phyloP scores from a whole-genome alignment of 2,888 invertebrate genomes.

The Phengaris arion region DNA sequence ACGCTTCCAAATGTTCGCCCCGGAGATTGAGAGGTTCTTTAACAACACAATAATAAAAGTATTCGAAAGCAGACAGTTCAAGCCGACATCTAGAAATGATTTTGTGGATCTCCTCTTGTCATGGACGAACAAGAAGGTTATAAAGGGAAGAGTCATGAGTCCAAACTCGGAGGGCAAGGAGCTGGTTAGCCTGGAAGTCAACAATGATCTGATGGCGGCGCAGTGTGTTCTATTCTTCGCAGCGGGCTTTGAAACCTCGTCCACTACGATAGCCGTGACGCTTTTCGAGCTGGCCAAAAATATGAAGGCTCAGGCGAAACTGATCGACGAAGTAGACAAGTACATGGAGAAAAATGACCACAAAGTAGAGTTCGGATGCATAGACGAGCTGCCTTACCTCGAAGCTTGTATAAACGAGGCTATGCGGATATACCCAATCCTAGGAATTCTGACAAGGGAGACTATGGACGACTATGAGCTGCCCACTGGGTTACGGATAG shows the following conservation, averaged over 20 bases:
- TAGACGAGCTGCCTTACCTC: constrained; percentile 51
- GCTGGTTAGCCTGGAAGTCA: constrained; percentile 48
- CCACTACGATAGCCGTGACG: constrained; percentile 47
- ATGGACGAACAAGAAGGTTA: constrained; percentile 46
- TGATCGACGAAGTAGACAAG: constrained; percentile 50
- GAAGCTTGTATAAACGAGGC: constrained; percentile 55
- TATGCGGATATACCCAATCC: constrained; percentile 56
- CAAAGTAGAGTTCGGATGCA: constrained; percentile 50
- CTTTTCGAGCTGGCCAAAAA: constrained; percentile 55
- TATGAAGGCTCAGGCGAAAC: constrained; percentile 43
- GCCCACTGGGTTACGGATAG: constrained; percentile 52
- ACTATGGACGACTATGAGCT: constrained; percentile 55
- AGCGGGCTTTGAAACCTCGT: constrained; percentile 59
- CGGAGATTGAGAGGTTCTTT: constrained; percentile 48
- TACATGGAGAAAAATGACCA: constrained; percentile 44
- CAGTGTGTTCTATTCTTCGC: constrained; percentile 74
- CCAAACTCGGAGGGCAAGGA: constrained; percentile 42
- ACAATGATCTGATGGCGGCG: constrained; percentile 67
- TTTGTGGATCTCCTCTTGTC: constrained; percentile 56
- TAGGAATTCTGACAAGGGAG: constrained; percentile 54
- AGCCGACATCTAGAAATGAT: constrained; percentile 50
- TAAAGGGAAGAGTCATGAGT: constrained; percentile 51
- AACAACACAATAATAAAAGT: constrained; percentile 44
- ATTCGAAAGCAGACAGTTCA: constrained; percentile 48
- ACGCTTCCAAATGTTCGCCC: constrained; percentile 47